These are phyloP conservation scores for Acrossocheilus fasciatus DNA, from an alignment of 2,797 vertebrate species.

Conservation along the genomic window DNA sequence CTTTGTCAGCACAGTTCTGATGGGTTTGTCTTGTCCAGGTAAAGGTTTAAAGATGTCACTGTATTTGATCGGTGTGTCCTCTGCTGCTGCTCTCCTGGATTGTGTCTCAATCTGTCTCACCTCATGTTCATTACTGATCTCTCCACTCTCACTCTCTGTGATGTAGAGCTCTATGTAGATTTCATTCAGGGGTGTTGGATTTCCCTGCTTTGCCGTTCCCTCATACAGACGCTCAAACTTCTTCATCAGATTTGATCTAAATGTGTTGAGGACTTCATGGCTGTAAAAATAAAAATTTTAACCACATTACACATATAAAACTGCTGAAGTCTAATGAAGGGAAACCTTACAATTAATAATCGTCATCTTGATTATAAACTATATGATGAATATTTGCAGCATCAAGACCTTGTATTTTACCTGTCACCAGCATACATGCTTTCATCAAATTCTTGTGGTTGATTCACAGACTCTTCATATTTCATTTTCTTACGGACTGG, in stretches of 20 bases:
- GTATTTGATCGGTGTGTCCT: not conserved
- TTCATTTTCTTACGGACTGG: not conserved
- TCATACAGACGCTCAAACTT: not conserved
- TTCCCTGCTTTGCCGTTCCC: not conserved
- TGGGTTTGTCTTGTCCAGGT: slow-evolving; percentile 6
- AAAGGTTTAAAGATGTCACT: slow-evolving; percentile 8
- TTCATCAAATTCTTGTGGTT: not conserved
- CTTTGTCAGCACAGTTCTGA: slow-evolving; percentile 13
- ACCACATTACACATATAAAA: too few species aligned
- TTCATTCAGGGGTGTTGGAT: not conserved
- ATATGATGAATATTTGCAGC: not conserved
- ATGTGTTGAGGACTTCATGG: not conserved
- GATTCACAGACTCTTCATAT: not conserved
- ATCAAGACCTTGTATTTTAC: not conserved
- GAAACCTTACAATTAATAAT: not conserved
- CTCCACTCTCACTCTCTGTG: too few species aligned
- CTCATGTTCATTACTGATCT: too few species aligned
- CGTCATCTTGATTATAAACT: not conserved
- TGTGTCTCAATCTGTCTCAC: too few species aligned
- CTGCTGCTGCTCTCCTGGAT: too few species aligned
- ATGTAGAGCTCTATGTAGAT: not conserved
- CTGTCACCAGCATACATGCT: not conserved
- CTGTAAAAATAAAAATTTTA: not conserved
- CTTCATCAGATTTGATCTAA: not conserved
- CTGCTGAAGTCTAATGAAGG: too few species aligned